Conservation (phyloP, 2,888 invertebrate genomes). For the Meandrusa payeni region DNA sequence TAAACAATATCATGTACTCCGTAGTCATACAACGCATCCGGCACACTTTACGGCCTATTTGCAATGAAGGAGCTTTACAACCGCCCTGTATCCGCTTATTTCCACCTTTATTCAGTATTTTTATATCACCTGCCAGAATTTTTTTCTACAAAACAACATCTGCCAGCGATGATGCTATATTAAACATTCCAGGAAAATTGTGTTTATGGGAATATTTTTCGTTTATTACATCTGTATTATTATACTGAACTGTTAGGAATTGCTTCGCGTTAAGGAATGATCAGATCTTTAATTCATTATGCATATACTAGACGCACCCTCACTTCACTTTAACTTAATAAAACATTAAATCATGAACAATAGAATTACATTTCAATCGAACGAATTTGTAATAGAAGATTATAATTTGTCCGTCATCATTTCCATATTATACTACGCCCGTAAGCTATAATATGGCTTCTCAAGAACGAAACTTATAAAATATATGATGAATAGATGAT, state of each 20-base stretch:
- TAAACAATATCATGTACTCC: slow-evolving; percentile 26
- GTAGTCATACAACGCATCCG: slow-evolving; percentile 47
- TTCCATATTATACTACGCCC: too few relatives aligned
- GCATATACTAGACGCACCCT: too few relatives aligned
- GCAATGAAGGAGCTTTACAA: slow-evolving; percentile 66
- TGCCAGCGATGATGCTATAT: slow-evolving; percentile 39
- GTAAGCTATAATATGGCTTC: too few relatives aligned
- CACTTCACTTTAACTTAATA: too few relatives aligned
- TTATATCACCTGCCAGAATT: slow-evolving; percentile 50
- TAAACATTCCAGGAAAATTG: slow-evolving; percentile 36
- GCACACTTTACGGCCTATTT: slow-evolving; percentile 67
- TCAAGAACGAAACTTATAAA: too few relatives aligned
- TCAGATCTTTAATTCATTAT: too few relatives aligned
- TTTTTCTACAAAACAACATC: slow-evolving; percentile 34
- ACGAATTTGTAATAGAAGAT: too few relatives aligned
- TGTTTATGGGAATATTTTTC: slow-evolving; percentile 35
- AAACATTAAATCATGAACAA: too few relatives aligned
- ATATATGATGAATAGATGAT: too few relatives aligned
- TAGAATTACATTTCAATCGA: too few relatives aligned
- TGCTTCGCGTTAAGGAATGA: slow-evolving; percentile 5
- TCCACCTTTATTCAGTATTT: slow-evolving; percentile 53
- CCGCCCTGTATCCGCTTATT: slow-evolving; percentile 44
- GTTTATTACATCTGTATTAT: slow-evolving; percentile 25
- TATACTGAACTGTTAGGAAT: slow-evolving; percentile 18
- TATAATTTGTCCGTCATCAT: too few relatives aligned